Evolutionary conservation across 1,140 invertebrate genomes (phyloP), one percentile per base, ranked within the genome.

Genomic region (Listronotus oregonensis): DNA sequence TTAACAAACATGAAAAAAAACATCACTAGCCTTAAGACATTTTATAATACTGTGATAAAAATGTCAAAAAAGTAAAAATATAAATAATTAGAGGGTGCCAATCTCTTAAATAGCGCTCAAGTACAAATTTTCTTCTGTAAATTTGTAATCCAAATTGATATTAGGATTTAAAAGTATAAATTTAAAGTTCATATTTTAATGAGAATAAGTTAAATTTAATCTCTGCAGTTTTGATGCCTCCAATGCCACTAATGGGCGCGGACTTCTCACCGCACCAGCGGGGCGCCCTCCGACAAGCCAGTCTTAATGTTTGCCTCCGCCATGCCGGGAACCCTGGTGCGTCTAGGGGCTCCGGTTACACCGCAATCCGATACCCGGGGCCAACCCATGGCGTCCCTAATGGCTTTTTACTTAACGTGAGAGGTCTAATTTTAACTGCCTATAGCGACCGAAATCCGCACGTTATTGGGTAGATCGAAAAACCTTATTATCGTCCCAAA

Each of bases 391-490:
- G 49, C 59, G 59, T 52, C 60, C 60, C 54, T 63, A 63, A 63
- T 63, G 60, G 60, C 60, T 63, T 63, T 63, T 63, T 63, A 63
- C 60, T 63, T 63, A 63, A 63, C 60, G 60, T 51, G 51, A 63
- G 51, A 63, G 60, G 60, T 63, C 60, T 63, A 63, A 63, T 63
- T 63, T 63, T 63, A 54, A 51, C 50, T 39, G 40, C 40, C 50
- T 40, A 50, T 27, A 46, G 40, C 40, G 47, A 40, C 49, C 60
- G 21, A 55, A 63, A 63, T 43, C 40, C 39, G 37, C 21, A 42
- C 27, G 40, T 63, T 63, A 63, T 63, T 63, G 60, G 60, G 34
- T 34, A 50, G 60, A 63, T 63, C 37, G 49, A 49, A 61, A 50
- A 51, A 61, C 37, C 34, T 51, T 51, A 61, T 61, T 61, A 61